Evolutionary conservation across 2,888 invertebrate genomes (phyloP), one percentile per base, ranked within the genome.

Genomic region (Encarsia formosa): DNA sequence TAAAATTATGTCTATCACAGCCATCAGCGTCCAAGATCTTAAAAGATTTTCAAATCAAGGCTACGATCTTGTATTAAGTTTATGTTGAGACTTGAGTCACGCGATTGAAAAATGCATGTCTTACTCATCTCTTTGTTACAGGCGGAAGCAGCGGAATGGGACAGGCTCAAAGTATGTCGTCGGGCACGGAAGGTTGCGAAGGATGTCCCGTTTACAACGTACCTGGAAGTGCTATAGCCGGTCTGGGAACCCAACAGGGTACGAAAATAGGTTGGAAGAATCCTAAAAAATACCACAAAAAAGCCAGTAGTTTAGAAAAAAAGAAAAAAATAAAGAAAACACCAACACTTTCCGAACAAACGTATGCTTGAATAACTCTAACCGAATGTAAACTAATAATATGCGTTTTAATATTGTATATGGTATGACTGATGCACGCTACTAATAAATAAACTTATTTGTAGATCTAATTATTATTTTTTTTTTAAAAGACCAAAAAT

Each of bases 91-190:
- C n/a, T n/a, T n/a, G n/a, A n/a, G n/a, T n/a, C n/a, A n/a, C n/a
- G n/a, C n/a, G n/a, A n/a, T n/a, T n/a, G n/a, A n/a, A n/a, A n/a
- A n/a, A n/a, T n/a, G n/a, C n/a, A n/a, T n/a, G n/a, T n/a, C n/a
- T n/a, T n/a, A n/a, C n/a, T n/a, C n/a, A n/a, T n/a, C n/a, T n/a
- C n/a, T n/a, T 49, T 11, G 19, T 42, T 76, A 61, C 62, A 91
- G 90, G 82, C 77, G 90, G 90, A 39, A 82, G 78, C 57, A 85
- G 84, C 66, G 91, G 91, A 49, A 90, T 91, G 87, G 91, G 91
- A 0, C 90, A 90, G 77, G 91, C 91, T 1, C 91, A 91, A 75
- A 90, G 90, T 74, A 91, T 91, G 74, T 87, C 88, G 42, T 80
- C 83, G 53, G 82, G 84, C 44, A 81, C 83, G 42, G 80, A 78